Evolutionary conservation across 2,113 vertebrate species (phyloP), one percentile per base, ranked within the genome.

Genomic region (Apteryx owenii): DNA sequence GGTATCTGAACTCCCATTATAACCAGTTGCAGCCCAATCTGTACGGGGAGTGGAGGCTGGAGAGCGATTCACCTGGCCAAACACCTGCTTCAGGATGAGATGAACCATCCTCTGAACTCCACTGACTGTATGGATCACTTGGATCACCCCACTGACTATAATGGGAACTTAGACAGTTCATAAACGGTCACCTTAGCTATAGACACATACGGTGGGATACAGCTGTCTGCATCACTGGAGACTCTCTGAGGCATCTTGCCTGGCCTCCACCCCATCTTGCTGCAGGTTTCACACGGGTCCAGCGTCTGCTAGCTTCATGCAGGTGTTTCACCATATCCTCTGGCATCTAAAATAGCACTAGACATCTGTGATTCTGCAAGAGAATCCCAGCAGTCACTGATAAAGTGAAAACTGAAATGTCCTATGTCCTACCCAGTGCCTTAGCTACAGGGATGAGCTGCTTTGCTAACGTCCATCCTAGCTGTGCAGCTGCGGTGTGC

Each of bases 141-240:
- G 36, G 33, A 60, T 46, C 18, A 38, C 7, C 23, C 25, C 53
- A 77, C 44, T 42, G 54, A 66, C 44, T 31, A 10, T 8, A 88
- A 75, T 1, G 2, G 29, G 56, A 85, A 71, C 46, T 1, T 29
- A 4, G 23, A 20, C 20, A 33, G 38, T 17, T 81, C 44, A 3
- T 15, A 51, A 2, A 31, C 11, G 42, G 44, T n/a, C 33, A 75
- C 16, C 0, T 1, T 2, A 58, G 22, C 38, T 62, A 44, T 1
- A 46, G 78, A 75, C 21, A 31, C 56, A 17, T 0, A 4, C 0
- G 3, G 46, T 8, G 28, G 23, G 38, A 94, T 38, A 8, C 33
- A 51, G 40, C 17, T 4, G 36, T 72, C 16, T 60, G 33, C 11
- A 36, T 38, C 48, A 72, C 31, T 69, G 51, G 23, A 79, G 61